Base-by-base conservation (phyloP, 2,113 vertebrate species). In the Chrysemys picta region DNA sequence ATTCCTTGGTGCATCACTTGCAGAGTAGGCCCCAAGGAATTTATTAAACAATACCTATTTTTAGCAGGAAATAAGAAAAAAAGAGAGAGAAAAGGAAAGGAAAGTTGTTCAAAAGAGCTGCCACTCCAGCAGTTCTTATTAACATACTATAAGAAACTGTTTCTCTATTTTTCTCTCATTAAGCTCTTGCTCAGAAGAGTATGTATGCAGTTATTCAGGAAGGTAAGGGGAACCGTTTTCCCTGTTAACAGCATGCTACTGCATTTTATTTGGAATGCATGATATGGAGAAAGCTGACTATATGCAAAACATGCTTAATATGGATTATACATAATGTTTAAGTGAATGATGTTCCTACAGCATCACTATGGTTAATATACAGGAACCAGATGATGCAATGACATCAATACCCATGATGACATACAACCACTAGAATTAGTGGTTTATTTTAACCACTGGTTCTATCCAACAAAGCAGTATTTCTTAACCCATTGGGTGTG, bases 1-100 rank as follows among this genome's bases (percentile, higher is more conserved):
- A 62, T 80, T 90, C 89, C 91, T 87, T 6, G 93, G 72, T 0
- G 0, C 83, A 88, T 81, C 80, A 93, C 80, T 38, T 85, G 52
- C 62, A 69, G 21, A 93, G 94, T 13, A 29, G n/a, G 80, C 38
- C 93, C 69, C 31, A 24, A 86, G 81, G 93, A 87, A 95, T 94
- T 79, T 93, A 78, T 76, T 82, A 93, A 91, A 53, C 29, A 91
- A 22, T 54, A 88, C 10, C 50, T 93, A 83, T 78, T 89, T 83
- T 92, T 89, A 93, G 81, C 54, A 94, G 53, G 13, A 93, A 90
- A 50, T 78, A 27, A 78, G 14, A 87, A 8, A 7, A 16, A 9
- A 21, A 16, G 4, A 14, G 4, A 21, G 1, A 27, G 57, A 5
- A 21, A 69, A 31, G 17, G 88, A 79, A 93, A 89, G 45, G 75